phyloP scores from a whole-genome alignment of 2,797 vertebrate species.

The Tapirus indicus region DNA sequence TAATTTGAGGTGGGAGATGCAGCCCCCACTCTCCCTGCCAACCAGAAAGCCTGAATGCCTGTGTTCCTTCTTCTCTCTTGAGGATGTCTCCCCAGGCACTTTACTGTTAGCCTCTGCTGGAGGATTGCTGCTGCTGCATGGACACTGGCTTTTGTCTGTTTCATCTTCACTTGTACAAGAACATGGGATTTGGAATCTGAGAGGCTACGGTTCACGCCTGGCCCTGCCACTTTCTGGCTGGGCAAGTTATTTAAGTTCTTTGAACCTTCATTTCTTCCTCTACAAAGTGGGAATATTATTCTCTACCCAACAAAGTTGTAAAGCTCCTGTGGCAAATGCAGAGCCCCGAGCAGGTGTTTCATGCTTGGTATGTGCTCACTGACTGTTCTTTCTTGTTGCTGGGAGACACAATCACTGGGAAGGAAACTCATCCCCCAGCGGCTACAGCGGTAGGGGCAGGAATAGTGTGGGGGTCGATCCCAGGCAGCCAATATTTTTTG shows the following conservation, averaged over 20 bases:
- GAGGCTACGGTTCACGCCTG: not conserved
- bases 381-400: constrained; percentile 41
- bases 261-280: constrained; percentile 38
- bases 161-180: not conserved
- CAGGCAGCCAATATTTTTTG: constrained; percentile 62
- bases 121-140: not conserved
- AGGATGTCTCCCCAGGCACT: not conserved
- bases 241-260: constrained; percentile 4
- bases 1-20: not conserved
- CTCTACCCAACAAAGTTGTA: not conserved
- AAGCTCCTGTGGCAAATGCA: not conserved
- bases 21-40: not conserved
- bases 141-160: not conserved
- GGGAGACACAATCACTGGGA: constrained; percentile 42
- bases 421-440: not conserved
- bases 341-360: constrained; percentile 56
- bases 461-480: not conserved
- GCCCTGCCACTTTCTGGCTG: not conserved
- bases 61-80: not conserved
- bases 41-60: not conserved
- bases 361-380: not conserved
- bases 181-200: not conserved
- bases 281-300: constrained; percentile 47
- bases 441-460: not conserved
- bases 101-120: not conserved